These are phyloP conservation scores for Chlorops oryzae DNA, from an alignment of 1,140 invertebrate species.

Conservation along the genomic window DNA sequence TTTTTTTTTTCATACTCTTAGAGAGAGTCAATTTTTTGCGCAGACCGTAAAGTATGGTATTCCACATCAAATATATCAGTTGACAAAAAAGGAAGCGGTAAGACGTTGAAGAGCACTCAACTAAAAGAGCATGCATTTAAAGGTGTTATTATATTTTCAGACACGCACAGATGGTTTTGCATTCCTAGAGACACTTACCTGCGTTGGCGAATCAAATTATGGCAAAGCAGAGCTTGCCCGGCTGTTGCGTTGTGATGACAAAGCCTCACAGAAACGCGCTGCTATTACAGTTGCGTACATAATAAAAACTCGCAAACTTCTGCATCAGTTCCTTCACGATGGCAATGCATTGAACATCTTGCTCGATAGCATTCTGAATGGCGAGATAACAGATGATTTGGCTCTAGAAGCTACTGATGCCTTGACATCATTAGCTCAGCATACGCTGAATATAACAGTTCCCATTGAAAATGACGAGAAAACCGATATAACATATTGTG, in stretches of 20 bases:
- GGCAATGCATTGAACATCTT: constrained; percentile 34
- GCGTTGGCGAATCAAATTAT: constrained; percentile 44
- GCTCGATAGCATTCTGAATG: constrained; percentile 35
- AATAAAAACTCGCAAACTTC: constrained; percentile 35
- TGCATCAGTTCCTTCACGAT: constrained; percentile 42
- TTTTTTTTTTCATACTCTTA: constrained; percentile 17
- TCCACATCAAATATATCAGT: constrained; percentile 39
- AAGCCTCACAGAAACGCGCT: constrained; percentile 33
- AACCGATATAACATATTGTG: background rate
- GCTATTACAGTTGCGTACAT: constrained; percentile 42
- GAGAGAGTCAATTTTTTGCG: constrained; percentile 45
- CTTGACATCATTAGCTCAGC: constrained; percentile 34
- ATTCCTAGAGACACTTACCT: constrained; percentile 40
- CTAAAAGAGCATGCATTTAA: too few species aligned
- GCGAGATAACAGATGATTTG: constrained; percentile 31
- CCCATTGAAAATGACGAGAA: too few species aligned
- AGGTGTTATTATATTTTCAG: constrained; percentile 24
- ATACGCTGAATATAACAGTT: constrained; percentile 32
- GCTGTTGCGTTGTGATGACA: constrained; percentile 34
- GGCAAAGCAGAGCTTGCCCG: constrained; percentile 42
- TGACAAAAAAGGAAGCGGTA: constrained; percentile 40
- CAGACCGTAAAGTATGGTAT: constrained; percentile 43
- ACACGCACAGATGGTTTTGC: constrained; percentile 36
- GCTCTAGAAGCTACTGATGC: constrained; percentile 39
- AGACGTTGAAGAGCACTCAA: constrained; percentile 1